Conservation (phyloP, 2,888 invertebrate genomes). For the Serrognathus titanus region DNA sequence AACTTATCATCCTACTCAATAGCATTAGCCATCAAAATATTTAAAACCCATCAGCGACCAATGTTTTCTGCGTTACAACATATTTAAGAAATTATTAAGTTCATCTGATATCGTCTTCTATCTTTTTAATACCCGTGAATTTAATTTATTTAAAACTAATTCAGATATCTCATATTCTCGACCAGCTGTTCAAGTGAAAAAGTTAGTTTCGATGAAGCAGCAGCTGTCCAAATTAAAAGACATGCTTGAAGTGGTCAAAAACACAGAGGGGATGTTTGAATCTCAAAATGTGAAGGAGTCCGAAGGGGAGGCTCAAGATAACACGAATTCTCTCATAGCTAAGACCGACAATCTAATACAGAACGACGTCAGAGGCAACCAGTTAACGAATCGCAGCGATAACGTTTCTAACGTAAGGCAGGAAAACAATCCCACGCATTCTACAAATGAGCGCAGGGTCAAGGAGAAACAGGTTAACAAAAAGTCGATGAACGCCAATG, state of each 20-base stretch:
- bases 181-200: constrained; percentile 40
- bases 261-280: constrained; percentile 35
- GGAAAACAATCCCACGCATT: constrained; percentile 31
- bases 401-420: constrained; percentile 18
- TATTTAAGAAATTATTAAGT: too few species aligned
- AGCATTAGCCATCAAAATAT: too few species aligned
- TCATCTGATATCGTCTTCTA: not conserved
- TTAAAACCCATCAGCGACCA: too few species aligned
- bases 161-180: too few species aligned
- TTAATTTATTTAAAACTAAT: too few species aligned
- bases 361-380: constrained; percentile 27
- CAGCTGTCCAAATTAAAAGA: constrained; percentile 46
- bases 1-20: too few species aligned
- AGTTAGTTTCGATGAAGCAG: constrained; percentile 47
- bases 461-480: constrained; percentile 44
- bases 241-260: constrained; percentile 46
- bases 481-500: constrained; percentile 31
- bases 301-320: constrained; percentile 26
- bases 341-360: constrained; percentile 43
- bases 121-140: not conserved
- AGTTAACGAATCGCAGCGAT: constrained; percentile 15
- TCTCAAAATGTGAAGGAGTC: constrained; percentile 27
- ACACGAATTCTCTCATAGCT: constrained; percentile 19
- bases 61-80: too few species aligned
- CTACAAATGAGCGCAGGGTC: constrained; percentile 30